Conservation (phyloP, 2,797 vertebrate species). For the Galago senegalensis region DNA sequence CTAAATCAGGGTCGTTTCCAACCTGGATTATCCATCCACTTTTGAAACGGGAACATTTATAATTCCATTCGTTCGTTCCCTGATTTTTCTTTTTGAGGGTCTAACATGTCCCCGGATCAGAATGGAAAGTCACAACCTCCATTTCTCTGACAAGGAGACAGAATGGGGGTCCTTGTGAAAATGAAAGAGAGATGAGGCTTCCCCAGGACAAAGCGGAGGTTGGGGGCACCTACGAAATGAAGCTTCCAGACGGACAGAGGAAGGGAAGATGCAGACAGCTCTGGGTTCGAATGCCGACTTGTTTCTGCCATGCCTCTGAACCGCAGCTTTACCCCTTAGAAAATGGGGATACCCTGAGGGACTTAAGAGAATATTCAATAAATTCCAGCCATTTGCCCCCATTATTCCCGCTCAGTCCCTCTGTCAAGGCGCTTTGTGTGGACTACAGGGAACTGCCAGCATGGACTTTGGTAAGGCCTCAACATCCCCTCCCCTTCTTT, state of each 20-base stretch:
- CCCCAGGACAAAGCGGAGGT: neutral
- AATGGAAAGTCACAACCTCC: neutral
- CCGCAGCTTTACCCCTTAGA: neutral
- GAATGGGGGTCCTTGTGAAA: neutral
- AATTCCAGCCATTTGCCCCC: neutral
- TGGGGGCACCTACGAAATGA: accelerated
- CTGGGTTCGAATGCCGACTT: neutral
- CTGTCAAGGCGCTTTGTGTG: neutral
- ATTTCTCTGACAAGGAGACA: neutral
- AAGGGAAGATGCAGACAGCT: neutral
- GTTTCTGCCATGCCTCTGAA: accelerated
- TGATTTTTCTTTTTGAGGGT: neutral
- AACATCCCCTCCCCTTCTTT: neutral
- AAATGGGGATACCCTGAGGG: neutral
- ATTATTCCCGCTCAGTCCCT: too few relatives aligned
- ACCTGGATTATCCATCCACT: neutral
- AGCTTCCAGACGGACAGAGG: accelerated
- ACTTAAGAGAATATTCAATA: accelerated
- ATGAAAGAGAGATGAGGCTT: neutral
- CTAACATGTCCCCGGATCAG: neutral
- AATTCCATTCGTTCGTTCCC: neutral
- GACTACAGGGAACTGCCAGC: accelerated
- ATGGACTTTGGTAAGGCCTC: neutral
- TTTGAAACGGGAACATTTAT: neutral
- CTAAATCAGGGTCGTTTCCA: neutral